Evolutionary conservation across 2,888 invertebrate genomes (phyloP).

Genomic region (Nipponacmea schrenckii): DNA sequence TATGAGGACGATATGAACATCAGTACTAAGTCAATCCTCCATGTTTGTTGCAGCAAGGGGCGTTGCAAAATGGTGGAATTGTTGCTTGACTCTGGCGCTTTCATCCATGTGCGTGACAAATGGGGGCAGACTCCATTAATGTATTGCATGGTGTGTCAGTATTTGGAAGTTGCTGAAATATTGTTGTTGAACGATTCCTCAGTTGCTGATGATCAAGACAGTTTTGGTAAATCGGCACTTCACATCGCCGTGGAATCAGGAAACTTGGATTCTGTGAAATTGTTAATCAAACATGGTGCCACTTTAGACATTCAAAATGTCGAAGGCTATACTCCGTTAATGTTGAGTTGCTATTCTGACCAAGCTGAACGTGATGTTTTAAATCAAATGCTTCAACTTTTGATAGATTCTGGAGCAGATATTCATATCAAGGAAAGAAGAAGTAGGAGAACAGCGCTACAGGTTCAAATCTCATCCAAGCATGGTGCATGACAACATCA

Average conservation of each 20-base stretch:
- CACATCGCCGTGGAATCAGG: conserved; percentile 46
- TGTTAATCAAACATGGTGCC: conserved; percentile 41
- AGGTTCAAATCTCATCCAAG: conserved; percentile 33
- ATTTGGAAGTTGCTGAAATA: conserved; percentile 47
- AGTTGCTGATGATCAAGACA: conserved; percentile 37
- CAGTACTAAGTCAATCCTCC: conserved; percentile 54
- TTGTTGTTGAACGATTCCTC: conserved; percentile 33
- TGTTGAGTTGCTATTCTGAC: conserved; percentile 35
- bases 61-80: conserved; percentile 46
- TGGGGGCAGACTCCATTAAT: conserved; percentile 62
- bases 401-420: conserved; percentile 40
- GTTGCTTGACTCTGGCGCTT: conserved; percentile 49
- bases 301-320: conserved; percentile 38
- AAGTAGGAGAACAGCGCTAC: conserved; percentile 45
- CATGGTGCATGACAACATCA: neutral
- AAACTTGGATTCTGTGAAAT: conserved; percentile 35
- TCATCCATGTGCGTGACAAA: conserved; percentile 47
- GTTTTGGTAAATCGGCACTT: conserved; percentile 44
- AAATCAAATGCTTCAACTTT: conserved; percentile 28
- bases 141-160: conserved; percentile 47
- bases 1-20: conserved; percentile 52
- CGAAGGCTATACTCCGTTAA: conserved; percentile 45
- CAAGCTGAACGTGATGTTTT: conserved; percentile 27
- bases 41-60: conserved; percentile 60
- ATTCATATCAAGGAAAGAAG: conserved; percentile 38